A percentile compares a stretch with the other conserved stretches of the same genome.
phyloP scores from a whole-genome alignment of 2,797 vertebrate species.

The Syngnathus acus region DNA sequence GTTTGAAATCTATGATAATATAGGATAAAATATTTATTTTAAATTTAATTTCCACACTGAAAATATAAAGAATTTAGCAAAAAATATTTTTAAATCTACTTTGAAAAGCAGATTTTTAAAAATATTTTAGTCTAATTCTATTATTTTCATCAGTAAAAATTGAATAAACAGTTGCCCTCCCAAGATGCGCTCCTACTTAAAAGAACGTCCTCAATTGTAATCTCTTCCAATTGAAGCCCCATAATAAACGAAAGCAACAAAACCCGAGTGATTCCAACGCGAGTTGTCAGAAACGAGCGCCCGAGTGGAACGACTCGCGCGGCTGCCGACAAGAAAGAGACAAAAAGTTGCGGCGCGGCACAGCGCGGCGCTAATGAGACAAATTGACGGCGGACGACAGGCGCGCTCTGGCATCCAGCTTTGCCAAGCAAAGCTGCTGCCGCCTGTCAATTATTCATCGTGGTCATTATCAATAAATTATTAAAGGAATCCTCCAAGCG shows the following conservation, averaged over 20 bases:
- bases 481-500: constrained; percentile 73
- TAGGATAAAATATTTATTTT: too few species aligned
- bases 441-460: constrained; percentile 72
- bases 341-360: constrained; percentile 43
- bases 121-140: too few species aligned
- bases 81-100: too few species aligned
- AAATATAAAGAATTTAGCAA: too few species aligned
- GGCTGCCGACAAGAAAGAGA: constrained; percentile 37
- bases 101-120: too few species aligned
- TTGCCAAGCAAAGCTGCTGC: constrained; percentile 70
- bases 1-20: too few species aligned
- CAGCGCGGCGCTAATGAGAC: constrained; percentile 59
- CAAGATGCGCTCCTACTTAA: background rate
- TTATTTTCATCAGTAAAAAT: too few species aligned
- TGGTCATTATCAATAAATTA: constrained; percentile 80
- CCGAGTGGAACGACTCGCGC: constrained; percentile 28
- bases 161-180: background rate
- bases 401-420: constrained; percentile 66
- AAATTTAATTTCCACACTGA: too few species aligned
- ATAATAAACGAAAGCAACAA: background rate
- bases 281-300: constrained; percentile 15
- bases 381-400: constrained; percentile 70
- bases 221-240: background rate
- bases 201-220: too few species aligned
- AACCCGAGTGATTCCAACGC: background rate